Evolutionary conservation across 2,888 invertebrate species (phyloP).

Genomic region (Sipha maydis): DNA sequence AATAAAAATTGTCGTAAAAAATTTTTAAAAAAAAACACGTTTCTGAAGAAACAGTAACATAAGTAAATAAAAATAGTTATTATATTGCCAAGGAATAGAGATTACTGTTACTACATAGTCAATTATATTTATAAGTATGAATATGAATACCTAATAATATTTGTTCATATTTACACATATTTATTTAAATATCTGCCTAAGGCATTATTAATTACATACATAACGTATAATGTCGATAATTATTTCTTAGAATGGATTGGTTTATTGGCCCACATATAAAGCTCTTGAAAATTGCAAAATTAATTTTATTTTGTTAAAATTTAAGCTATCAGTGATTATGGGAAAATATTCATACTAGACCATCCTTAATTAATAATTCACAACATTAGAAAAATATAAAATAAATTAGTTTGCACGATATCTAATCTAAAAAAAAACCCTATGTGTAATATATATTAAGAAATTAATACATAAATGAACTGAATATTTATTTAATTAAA

Average conservation of each 20-base stretch:
- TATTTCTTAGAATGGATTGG: neutral
- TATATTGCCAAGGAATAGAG: neutral
- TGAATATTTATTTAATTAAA: slow-evolving; percentile 7
- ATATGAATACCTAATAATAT: slow-evolving; percentile 8
- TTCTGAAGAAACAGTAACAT: neutral
- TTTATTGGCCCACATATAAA: neutral
- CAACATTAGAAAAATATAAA: neutral
- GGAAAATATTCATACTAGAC: neutral
- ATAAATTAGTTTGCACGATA: slow-evolving; percentile 6
- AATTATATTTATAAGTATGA: slow-evolving; percentile 7
- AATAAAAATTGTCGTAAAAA: neutral
- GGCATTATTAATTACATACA: neutral
- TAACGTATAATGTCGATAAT: neutral
- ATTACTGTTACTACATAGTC: slow-evolving; percentile 20
- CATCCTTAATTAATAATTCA: neutral
- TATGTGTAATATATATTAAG: neutral
- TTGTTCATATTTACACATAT: slow-evolving; percentile 8
- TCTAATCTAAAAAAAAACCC: neutral
- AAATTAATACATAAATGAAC: neutral
- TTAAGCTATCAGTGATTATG: neutral
- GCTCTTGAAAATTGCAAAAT: neutral
- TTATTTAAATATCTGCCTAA: neutral
- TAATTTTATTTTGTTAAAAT: neutral
- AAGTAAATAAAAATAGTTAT: slow-evolving; percentile 11
- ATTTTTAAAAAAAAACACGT: neutral